Evolutionary conservation across 2,888 invertebrate species (phyloP).

Genomic region (Girardia tigrina): DNA sequence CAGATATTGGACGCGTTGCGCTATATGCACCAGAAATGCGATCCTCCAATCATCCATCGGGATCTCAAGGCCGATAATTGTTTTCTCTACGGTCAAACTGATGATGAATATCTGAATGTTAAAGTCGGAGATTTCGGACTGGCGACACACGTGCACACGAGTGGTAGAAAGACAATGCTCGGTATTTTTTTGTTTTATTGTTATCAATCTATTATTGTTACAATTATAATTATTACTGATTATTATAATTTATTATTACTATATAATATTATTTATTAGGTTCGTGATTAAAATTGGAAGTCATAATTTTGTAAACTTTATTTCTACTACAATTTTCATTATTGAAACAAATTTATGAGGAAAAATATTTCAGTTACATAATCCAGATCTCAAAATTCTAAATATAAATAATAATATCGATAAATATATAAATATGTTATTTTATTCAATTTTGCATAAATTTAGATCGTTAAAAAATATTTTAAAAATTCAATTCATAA

Average conservation of each 20-base stretch:
- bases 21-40: slow-evolving; percentile 36
- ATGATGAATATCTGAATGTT: slow-evolving; percentile 53
- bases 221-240: neutral
- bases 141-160: slow-evolving; percentile 59
- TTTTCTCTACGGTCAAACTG: slow-evolving; percentile 92
- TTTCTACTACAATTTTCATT: too few relatives aligned
- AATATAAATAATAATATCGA: too few relatives aligned
- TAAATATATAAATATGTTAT: too few relatives aligned
- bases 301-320: too few relatives aligned
- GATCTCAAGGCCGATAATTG: slow-evolving; percentile 99
- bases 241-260: neutral
- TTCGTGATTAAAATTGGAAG: too few relatives aligned
- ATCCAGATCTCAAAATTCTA: too few relatives aligned
- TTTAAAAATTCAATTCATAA: too few relatives aligned
- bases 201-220: slow-evolving; percentile 48
- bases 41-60: slow-evolving; percentile 75
- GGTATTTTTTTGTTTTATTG: slow-evolving; percentile 83
- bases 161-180: slow-evolving; percentile 36
- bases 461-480: too few relatives aligned
- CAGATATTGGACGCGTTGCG: slow-evolving; percentile 36
- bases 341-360: too few relatives aligned
- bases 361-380: too few relatives aligned
- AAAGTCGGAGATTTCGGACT: slow-evolving; percentile 96
- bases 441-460: too few relatives aligned
- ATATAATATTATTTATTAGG: too few relatives aligned